Evolutionary conservation across 2,797 vertebrate genomes (phyloP).

Genomic region (Phalloptychus januarius): DNA sequence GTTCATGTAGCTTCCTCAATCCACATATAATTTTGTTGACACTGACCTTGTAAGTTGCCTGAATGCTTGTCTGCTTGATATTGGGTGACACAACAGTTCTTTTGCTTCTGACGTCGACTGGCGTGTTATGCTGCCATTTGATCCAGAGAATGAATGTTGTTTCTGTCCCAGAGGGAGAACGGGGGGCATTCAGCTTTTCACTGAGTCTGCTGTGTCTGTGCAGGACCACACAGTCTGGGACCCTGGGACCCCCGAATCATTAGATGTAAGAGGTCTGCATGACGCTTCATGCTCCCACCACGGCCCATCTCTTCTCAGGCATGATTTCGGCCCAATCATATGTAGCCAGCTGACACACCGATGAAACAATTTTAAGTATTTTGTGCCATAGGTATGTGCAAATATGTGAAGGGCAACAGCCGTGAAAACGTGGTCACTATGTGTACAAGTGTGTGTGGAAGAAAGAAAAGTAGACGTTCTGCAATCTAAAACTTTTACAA

Average conservation of each 20-base stretch:
- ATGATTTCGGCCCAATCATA: conserved; percentile 82
- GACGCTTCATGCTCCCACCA: conserved; percentile 37
- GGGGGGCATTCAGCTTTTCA: conserved; percentile 47
- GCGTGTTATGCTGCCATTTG: conserved; percentile 70
- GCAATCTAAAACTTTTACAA: not conserved
- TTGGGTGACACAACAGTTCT: conserved; percentile 71
- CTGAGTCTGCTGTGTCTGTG: conserved; percentile 72
- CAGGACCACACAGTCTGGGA: conserved; percentile 72
- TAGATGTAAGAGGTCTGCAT: conserved; percentile 72
- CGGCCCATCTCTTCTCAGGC: conserved; percentile 41
- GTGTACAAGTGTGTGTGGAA: conserved; percentile 22
- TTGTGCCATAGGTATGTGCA: conserved; percentile 81
- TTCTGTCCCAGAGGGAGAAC: conserved; percentile 59
- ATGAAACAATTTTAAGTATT: conserved; percentile 92
- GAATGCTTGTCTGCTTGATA: conserved; percentile 58
- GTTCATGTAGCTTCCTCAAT: not conserved
- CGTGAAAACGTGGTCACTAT: conserved; percentile 62
- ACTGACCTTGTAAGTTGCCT: conserved; percentile 40
- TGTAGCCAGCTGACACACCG: conserved; percentile 90
- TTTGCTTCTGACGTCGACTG: conserved; percentile 65
- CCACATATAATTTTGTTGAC: conserved; percentile 24
- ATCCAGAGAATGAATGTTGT: conserved; percentile 74
- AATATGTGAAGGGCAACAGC: conserved; percentile 86
- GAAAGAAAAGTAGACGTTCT: not conserved
- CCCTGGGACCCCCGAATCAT: conserved; percentile 66